phyloP scores from a whole-genome alignment of 2,888 invertebrate genomes.

The Nomada fabriciana region DNA sequence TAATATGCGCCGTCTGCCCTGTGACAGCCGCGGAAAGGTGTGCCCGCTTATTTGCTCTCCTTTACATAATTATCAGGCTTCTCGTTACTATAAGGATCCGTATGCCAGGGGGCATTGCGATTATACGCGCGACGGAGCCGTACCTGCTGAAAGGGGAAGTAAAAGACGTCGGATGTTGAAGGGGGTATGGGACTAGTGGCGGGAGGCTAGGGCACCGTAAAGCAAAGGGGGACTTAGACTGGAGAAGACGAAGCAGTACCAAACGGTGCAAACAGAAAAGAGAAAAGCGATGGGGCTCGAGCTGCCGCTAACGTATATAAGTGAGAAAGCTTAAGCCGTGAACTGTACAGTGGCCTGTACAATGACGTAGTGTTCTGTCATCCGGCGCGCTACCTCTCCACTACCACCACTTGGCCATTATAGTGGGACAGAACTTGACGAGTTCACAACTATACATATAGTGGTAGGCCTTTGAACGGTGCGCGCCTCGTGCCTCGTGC shows the following conservation, averaged over 20 bases:
- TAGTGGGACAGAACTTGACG: conserved; percentile 74
- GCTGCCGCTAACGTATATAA: conserved; percentile 36
- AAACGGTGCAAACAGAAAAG: conserved; percentile 24
- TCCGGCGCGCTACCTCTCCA: conserved; percentile 68
- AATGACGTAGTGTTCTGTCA: conserved; percentile 76
- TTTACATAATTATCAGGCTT: conserved; percentile 27
- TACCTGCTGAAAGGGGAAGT: conserved; percentile 11
- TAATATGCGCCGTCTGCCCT: conserved; percentile 49
- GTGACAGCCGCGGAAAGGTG: background rate
- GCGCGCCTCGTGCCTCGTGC: conserved; percentile 54
- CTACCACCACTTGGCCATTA: conserved; percentile 68
- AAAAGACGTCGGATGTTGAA: conserved; percentile 5
- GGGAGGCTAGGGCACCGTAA: conserved; percentile 36
- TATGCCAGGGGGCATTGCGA: background rate
- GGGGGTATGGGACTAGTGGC: conserved; percentile 4
- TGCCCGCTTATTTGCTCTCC: conserved; percentile 1
- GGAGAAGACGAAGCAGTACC: background rate
- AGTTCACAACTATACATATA: conserved; percentile 75
- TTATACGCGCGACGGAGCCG: background rate
- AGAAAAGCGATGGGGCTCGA: conserved; percentile 38
- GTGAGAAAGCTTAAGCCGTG: conserved; percentile 64
- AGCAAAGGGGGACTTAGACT: conserved; percentile 43
- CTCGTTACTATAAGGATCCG: no score
- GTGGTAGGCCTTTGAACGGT: conserved; percentile 73
- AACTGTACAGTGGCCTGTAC: conserved; percentile 61